Base-by-base conservation (phyloP, 2,888 invertebrate species). In the Hirtodrosophila confusa region DNA sequence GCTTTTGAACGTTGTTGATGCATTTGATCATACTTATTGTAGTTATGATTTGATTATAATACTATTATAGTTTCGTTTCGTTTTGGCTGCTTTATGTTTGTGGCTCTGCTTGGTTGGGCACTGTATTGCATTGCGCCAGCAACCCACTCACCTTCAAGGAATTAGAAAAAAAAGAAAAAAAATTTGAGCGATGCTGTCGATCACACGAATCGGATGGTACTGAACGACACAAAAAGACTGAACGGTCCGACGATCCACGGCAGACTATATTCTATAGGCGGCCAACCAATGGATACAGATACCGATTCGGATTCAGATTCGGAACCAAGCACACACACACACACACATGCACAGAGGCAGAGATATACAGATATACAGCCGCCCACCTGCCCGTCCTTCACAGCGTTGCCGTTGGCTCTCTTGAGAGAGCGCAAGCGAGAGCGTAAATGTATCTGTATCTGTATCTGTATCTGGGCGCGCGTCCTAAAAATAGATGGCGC, bases 181-280 rank as follows among this genome's bases (percentile, higher is more conserved):
- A 85, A 88, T 74, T 86, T 80, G 89, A 89, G 88, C 89, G 88
- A 88, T 90, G 90, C 90, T 89, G 88, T 85, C 86, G 89, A 89
- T 89, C 90, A 90, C 91, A 89, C 90, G 84, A 89, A 89, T 91
- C 88, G 90, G 88, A 88, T 90, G 86, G 87, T 88, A 89, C 89
- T 90, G 87, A 86, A 90, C 88, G 89, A 89, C 90, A 90, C 90
- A 89, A 89, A 86, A 89, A 90, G 90, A 91, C 91, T 92, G 91
- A 91, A 90, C 91, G 90, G 90, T 90, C 92, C 92, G 92, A 91
- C 92, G 90, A 91, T 90, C 91, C 89, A 91, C 90, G 91, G 91
- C 91, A 92, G 92, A 92, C 92, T 92, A 90, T 91, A 90, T 90
- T 90, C 85, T 86, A 77, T 55, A 53, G 78, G 78, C 69, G 73